Base-by-base conservation (phyloP, 2,113 vertebrate species). In the Seriola rivoliana region DNA sequence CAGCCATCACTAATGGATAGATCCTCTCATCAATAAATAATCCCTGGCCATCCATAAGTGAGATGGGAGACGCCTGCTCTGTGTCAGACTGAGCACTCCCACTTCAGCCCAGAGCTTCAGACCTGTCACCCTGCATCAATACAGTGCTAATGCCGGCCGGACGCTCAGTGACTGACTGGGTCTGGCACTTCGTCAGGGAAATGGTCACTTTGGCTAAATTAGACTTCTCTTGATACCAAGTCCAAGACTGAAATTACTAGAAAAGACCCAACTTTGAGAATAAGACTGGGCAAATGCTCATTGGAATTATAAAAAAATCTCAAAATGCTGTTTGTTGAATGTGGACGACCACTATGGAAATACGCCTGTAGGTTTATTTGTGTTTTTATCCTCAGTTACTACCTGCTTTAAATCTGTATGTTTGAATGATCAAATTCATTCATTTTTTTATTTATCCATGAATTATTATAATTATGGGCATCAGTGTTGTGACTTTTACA, bases 11-110 rank as follows among this genome's bases (percentile, higher is more conserved):
- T 86, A 88, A 93, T 70, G 85, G 86, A 91, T 88, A 34, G 77
- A 80, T 60, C 50, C 16, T 36, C 65, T 67, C 73, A 92, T 91
- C 73, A 91, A 93, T 92, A 46, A 91, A 87, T 86, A 76, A 93
- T 85, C 63, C 70, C 59, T 0, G 25, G 36, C 21, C 58, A n/a
- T 50, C 55, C 23, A 57, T 77, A 52, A 80, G 71, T 78, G 60
- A 85, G 75, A 63, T 29, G 70, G 32, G 13, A 75, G 84, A 57
- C 0, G 23, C 36, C 60, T 75, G 40, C 44, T 68, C 25, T 38
- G 62, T 70, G 72, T 85, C 65, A 66, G 73, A 52, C 52, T 25
- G 55, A 74, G 68, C 6, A 55, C 75, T 77, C 40, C 32, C 71
- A 38, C 54, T 40, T 19, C 42, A 63, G 60, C 50, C 23, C 32